Evolutionary conservation across 37 sponge, comb jelly and placozoan species (phyloP), one percentile per base, ranked within the genome.

Genomic region (Tethya wilhelma): DNA sequence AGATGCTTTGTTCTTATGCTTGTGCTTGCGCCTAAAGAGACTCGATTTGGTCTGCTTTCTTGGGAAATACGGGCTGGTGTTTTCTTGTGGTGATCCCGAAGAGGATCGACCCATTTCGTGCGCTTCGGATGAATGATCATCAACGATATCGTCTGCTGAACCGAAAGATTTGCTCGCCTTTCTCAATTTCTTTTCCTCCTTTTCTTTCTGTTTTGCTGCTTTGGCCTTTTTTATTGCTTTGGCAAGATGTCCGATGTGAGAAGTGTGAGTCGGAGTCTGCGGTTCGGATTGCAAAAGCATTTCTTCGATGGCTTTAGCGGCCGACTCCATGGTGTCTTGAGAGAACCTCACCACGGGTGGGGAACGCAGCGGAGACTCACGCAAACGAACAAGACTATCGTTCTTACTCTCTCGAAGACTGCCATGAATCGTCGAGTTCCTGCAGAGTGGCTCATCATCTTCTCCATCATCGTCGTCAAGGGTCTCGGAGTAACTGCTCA

Each of bases 121-220:
- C 55, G 45, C 73, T 2, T 20, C 29, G 8, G 4, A 11, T 6
- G 3, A 56, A 2, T 31, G 33, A n/a, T 55, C 31, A 26, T 65
- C 78, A 9, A 30, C 38, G 26, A 69, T 2, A 29, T 81, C 49
- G 2, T 81, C 73, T 0, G 64, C n/a, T 0, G 82, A 71, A 22
- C 28, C 36, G 28, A 25, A 42, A 4, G 39, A 11, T 44, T 38
- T 76, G 28, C 26, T 11, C 0, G 26, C 28, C 0, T 41, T 56
- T 28, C 41, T 4, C 19, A 26, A 8, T 19, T 60, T 71, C 82
- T 81, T 62, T 0, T 0, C 11, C 31, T 41, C 17, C 32, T 63
- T 63, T 36, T 63, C 9, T 32, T 68, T 71, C 20, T 30, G 12
- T 38, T 46, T 78, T n/a, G n/a, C n/a, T n/a, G n/a, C n/a, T n/a